Evolutionary conservation across 1,140 invertebrate genomes (phyloP).

Genomic region (Drosophila grimshawi): DNA sequence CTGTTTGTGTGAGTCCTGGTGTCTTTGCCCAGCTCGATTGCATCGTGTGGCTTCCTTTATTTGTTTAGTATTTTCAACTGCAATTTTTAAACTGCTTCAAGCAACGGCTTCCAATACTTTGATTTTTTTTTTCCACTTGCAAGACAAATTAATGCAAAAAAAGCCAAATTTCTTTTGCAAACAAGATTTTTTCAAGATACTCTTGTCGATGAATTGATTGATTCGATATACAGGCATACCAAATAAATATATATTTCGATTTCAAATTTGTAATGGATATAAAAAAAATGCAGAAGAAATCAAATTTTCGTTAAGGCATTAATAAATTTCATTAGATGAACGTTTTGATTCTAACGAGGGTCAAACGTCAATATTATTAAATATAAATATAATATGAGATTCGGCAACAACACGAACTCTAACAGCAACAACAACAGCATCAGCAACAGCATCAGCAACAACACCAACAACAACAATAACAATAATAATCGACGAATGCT

Average conservation of each 20-base stretch:
- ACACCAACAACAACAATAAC: slow-evolving; percentile 14
- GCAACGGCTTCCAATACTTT: too few relatives aligned
- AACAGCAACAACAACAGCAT: too few relatives aligned
- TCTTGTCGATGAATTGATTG: background rate
- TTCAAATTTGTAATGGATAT: background rate
- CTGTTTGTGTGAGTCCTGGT: too few relatives aligned
- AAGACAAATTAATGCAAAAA: too few relatives aligned
- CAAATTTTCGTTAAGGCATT: slow-evolving; percentile 28
- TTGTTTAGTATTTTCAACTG: too few relatives aligned
- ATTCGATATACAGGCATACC: background rate
- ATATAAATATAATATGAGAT: slow-evolving; percentile 56
- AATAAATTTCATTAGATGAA: slow-evolving; percentile 31
- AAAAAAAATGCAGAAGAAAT: slow-evolving; percentile 1
- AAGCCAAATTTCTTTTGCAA: too few relatives aligned
- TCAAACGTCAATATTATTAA: slow-evolving; percentile 76
- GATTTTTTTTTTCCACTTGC: too few relatives aligned
- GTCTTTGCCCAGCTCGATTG: too few relatives aligned
- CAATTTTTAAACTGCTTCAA: too few relatives aligned
- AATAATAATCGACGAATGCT: slow-evolving; percentile 16
- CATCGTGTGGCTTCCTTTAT: too few relatives aligned
- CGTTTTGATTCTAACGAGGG: slow-evolving; percentile 60
- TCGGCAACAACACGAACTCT: background rate
- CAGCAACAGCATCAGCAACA: background rate
- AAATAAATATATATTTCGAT: background rate
- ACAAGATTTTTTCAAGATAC: background rate